phyloP scores from a whole-genome alignment of 64 coral and sea anemone genomes.

The Acropora yongei region DNA sequence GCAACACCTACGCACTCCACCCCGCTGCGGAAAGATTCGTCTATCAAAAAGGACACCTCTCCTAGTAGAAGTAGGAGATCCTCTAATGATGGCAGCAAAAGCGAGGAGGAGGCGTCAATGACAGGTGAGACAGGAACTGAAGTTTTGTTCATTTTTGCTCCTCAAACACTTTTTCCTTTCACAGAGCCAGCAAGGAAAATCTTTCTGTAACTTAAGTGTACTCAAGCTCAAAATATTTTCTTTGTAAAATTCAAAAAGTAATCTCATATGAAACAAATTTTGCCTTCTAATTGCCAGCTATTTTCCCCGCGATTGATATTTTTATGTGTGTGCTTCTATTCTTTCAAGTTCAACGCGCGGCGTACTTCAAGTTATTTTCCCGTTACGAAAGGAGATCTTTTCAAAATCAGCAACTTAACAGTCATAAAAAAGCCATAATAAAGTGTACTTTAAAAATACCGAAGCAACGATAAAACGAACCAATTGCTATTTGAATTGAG shows the following conservation, averaged over 20 bases:
- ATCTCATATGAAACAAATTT: too few relatives aligned
- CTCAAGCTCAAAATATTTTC: too few relatives aligned
- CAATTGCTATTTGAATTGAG: too few relatives aligned
- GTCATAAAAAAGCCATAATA: too few relatives aligned
- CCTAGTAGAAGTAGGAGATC: conserved; percentile 59
- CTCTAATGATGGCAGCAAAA: conserved; percentile 77
- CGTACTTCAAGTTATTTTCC: too few relatives aligned
- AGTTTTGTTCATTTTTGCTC: background rate
- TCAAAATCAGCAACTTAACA: too few relatives aligned
- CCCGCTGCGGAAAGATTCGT: conserved; percentile 55
- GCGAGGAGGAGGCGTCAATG: conserved; percentile 89
- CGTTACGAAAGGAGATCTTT: too few relatives aligned
- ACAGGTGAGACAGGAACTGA: conserved; percentile 58
- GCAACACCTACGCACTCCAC: conserved; percentile 79
- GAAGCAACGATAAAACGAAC: too few relatives aligned
- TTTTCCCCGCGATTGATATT: background rate
- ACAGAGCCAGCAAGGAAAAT: background rate
- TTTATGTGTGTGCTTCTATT: too few relatives aligned
- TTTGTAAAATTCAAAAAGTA: too few relatives aligned
- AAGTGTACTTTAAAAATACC: too few relatives aligned
- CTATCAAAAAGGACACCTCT: conserved; percentile 29
- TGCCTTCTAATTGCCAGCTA: background rate
- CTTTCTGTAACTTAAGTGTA: background rate
- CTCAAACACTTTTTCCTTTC: background rate
- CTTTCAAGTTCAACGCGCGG: too few relatives aligned